Evolutionary conservation across 2,113 vertebrate species (phyloP), one percentile per base, ranked within the genome.

Genomic region (Microtus montanus): DNA sequence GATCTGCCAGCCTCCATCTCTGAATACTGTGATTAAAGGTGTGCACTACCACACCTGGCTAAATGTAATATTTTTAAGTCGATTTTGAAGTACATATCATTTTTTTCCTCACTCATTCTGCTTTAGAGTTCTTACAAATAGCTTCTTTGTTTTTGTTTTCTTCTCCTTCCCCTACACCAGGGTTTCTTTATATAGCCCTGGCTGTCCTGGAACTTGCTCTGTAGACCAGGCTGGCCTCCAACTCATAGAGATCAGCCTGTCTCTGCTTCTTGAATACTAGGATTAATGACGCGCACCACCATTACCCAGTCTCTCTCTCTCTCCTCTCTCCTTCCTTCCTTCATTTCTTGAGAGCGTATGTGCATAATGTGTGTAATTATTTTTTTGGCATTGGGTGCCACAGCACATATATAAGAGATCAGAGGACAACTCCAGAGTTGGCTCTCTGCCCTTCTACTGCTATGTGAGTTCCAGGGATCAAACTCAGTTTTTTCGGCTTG

Each of bases 41-140:
- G 3, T 83, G 24, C 4, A 15, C 13, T 7, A 63, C 54, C 35
- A 41, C 7, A 41, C 58, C 58, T 8, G 8, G 26, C 82, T 44
- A 64, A 64, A 44, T 28, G 82, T 64, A 41, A 84, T 84, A 3
- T 86, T 86, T 68, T 12, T 22, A 24, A 86, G 28, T 13, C 12
- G 10, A 70, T 70, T 86, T 96, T 85, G 8, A 85, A 95, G 92
- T 24, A 47, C 14, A 33, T 70, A 0, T 64, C 2, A 49, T 71
- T 85, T 92, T 35, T 33, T 14, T 20, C 11, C n/a, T 17, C 44
- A 68, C 78, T 91, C 66, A 70, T 54, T 26, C 30, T 90, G 12
- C 24, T 83, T 4, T 44, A 79, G 35, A 90, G 7, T 92, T 93
- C 52, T 91, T 95, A 91, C 44, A 75, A 80, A 35, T 38, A 33